Evolutionary conservation across 2,113 vertebrate species (phyloP).

Genomic region (Mugil cephalus): DNA sequence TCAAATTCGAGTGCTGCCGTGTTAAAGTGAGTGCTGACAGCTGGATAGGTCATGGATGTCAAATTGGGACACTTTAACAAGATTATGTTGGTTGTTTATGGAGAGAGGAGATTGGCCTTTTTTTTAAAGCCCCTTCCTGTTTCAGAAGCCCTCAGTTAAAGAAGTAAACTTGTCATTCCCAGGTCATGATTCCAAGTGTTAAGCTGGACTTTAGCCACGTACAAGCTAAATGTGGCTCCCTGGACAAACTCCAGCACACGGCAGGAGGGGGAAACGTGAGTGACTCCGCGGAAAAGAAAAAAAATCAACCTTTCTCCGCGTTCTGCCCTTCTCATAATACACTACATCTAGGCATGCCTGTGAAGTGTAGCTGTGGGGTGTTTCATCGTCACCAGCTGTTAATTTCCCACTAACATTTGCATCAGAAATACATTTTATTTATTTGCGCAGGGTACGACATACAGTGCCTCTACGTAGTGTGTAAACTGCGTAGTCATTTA

Average conservation of each 20-base stretch:
- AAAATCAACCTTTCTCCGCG: neutral
- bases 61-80: constrained; percentile 29
- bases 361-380: neutral
- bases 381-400: constrained; percentile 8
- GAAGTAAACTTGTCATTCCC: constrained; percentile 55
- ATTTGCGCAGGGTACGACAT: neutral
- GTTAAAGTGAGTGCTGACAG: constrained; percentile 1
- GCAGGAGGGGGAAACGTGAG: constrained; percentile 82
- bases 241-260: constrained; percentile 78
- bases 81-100: constrained; percentile 38
- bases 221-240: constrained; percentile 83
- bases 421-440: neutral
- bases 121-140: constrained; percentile 13
- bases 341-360: constrained; percentile 1
- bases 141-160: constrained; percentile 12
- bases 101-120: neutral
- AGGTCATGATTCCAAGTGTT: constrained; percentile 84
- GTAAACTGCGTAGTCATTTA: neutral
- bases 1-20: neutral
- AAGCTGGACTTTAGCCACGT: constrained; percentile 84
- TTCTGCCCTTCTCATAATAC: neutral
- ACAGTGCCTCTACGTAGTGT: neutral
- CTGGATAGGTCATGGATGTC: constrained; percentile 29
- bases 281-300: constrained; percentile 23
- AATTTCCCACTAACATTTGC: neutral